A percentile compares a stretch with the other conserved stretches of the same genome.
phyloP scores from a whole-genome alignment of 2,888 invertebrate species.

The Pandemis cinnamomeana region DNA sequence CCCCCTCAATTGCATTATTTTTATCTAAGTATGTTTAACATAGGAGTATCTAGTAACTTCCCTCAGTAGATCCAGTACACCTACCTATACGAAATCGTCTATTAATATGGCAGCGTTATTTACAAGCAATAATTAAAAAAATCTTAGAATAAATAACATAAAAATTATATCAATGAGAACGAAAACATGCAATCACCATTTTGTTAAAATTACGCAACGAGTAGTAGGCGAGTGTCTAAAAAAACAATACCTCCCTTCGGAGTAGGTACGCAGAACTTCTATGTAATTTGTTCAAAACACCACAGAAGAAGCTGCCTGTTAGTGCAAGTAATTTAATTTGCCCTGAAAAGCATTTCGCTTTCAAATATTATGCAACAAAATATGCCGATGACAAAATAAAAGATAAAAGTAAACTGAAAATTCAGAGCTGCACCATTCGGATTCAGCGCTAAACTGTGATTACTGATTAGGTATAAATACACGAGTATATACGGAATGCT shows the following conservation, averaged over 20 bases:
- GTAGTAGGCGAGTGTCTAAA: not conserved
- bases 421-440: not conserved
- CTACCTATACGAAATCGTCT: not conserved
- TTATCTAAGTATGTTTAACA: no score
- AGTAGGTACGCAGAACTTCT: constrained; percentile 3
- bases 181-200: not conserved
- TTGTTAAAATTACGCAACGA: constrained; percentile 3
- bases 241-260: constrained; percentile 5
- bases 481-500: not conserved
- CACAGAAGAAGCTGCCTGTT: constrained; percentile 9
- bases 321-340: not conserved
- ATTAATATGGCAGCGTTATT: not conserved
- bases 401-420: no score
- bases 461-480: no score
- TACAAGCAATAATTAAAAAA: not conserved
- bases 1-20: no score
- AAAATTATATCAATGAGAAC: not conserved
- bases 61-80: not conserved
- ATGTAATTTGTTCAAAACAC: not conserved
- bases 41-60: no score
- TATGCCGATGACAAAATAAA: not conserved
- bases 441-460: constrained; percentile 15
- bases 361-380: constrained; percentile 20
- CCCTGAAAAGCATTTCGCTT: constrained; percentile 9
- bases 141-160: not conserved